phyloP scores from a whole-genome alignment of 2,888 invertebrate species.

The Napeogenes inachia region DNA sequence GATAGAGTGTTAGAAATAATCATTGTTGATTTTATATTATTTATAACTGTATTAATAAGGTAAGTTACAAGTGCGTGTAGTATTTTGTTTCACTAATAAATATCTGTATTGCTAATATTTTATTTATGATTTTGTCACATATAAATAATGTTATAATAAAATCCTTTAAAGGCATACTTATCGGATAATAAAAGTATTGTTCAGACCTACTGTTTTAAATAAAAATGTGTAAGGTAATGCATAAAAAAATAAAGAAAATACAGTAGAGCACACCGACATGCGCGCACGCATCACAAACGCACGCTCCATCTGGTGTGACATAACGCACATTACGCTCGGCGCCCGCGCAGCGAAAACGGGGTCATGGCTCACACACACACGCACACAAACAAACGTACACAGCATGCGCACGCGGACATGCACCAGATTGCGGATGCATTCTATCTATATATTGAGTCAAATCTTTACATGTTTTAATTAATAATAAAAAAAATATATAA shows the following conservation, averaged over 20 bases:
- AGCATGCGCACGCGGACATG: not conserved
- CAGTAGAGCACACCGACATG: slow-evolving; percentile 13
- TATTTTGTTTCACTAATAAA: no score
- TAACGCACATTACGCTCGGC: slow-evolving; percentile 38
- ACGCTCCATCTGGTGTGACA: slow-evolving; percentile 52
- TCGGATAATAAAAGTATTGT: not conserved
- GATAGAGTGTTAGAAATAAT: no score
- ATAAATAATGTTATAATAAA: not conserved
- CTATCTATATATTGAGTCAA: not conserved
- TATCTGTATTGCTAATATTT: no score
- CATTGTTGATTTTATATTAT: no score
- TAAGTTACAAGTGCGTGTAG: no score
- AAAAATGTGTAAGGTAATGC: slow-evolving; percentile 7
- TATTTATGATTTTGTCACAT: no score
- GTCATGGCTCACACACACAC: slow-evolving; percentile 59
- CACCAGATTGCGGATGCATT: slow-evolving; percentile 54
- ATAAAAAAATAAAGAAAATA: slow-evolving; percentile 4
- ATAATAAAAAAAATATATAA: no score
- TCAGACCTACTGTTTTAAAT: not conserved
- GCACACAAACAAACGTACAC: slow-evolving; percentile 13
- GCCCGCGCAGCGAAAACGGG: slow-evolving; percentile 48
- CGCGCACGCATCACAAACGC: slow-evolving; percentile 22
- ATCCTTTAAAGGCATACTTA: slow-evolving; percentile 1
- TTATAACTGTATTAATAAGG: no score
- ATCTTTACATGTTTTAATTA: no score